A percentile compares a stretch with the other conserved stretches of the same genome.
Evolutionary conservation across 2,888 invertebrate species (phyloP).

Genomic region (Rhagophthalmus giganteus): DNA sequence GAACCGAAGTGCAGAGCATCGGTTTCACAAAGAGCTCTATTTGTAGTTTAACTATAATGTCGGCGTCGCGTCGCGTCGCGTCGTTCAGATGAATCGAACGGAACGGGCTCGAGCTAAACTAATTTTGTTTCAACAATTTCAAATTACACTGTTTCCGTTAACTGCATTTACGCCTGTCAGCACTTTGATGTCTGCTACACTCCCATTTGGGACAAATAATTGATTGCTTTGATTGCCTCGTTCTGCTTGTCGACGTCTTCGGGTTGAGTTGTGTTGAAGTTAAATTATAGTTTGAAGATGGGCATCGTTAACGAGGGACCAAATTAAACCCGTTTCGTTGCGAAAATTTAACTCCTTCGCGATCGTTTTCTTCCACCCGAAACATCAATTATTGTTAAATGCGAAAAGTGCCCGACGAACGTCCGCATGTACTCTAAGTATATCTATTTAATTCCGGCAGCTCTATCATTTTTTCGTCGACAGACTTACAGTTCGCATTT

Average conservation of each 20-base stretch:
- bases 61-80: no score
- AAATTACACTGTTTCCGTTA: slow-evolving; percentile 22
- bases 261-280: slow-evolving; percentile 8
- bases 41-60: neutral
- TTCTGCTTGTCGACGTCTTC: slow-evolving; percentile 18
- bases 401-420: no score
- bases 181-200: slow-evolving; percentile 20
- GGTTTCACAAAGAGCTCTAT: no score
- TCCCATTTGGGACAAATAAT: slow-evolving; percentile 24
- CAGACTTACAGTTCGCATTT: no score
- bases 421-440: no score
- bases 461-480: no score
- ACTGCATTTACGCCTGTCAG: slow-evolving; percentile 24
- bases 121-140: slow-evolving; percentile 19
- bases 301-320: slow-evolving; percentile 4
- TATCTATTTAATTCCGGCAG: no score
- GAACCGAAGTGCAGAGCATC: no score
- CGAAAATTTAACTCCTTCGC: neutral
- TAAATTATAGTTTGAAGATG: slow-evolving; percentile 13
- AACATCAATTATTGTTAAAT: no score
- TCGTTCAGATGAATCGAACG: neutral
- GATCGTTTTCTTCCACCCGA: no score
- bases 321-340: neutral
- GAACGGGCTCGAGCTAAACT: slow-evolving; percentile 3
- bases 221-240: slow-evolving; percentile 20